Evolutionary conservation across 1,140 invertebrate species (phyloP), one percentile per base, ranked within the genome.

Genomic region (Diabrotica virgifera): DNA sequence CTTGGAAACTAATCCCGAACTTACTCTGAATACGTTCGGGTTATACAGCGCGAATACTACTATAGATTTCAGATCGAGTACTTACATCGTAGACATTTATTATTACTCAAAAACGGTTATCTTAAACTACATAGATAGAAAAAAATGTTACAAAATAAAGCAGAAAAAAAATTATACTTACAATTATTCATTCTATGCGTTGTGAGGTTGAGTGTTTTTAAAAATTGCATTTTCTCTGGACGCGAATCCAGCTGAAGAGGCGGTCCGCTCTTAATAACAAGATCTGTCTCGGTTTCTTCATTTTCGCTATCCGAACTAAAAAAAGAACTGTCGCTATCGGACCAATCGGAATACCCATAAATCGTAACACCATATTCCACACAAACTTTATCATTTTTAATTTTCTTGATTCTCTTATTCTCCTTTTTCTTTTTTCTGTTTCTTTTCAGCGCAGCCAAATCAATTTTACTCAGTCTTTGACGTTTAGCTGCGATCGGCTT

Each of bases 391-490:
- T 68, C 60, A 14, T 57, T 68, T 7, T 46, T 38, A 6, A 13
- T 0, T 54, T 53, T 53, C n/a, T 54, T 55, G n/a, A 9, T 60
- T 54, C 14, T 50, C 59, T 46, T 51, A 12, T 40, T 37, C 46
- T 36, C 62, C 38, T 63, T 55, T 56, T 56, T 36, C 55, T 67
- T 63, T n/a, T 62, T 50, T 6, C 64, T 35, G 58, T 72, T 72
- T 13, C 69, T 65, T 59, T 59, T 67, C 11, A 71, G 66, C 11
- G 68, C 72, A 12, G 75, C 75, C 14, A 76, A 56, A 68, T 78
- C 76, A n/a, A 78, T 70, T 66, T 76, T 77, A 60, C 76, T 77
- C 35, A 77, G 37, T 64, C 73, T 77, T 36, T 65, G 70, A 36
- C 62, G 68, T 62, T 73, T 72, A 11, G 64, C 40, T 37, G 69